A percentile compares a stretch with the other conserved stretches of the same genome.
These are phyloP conservation scores for Rhopalosiphum maidis DNA, from an alignment of 1,140 invertebrate species.

Conservation along the genomic window DNA sequence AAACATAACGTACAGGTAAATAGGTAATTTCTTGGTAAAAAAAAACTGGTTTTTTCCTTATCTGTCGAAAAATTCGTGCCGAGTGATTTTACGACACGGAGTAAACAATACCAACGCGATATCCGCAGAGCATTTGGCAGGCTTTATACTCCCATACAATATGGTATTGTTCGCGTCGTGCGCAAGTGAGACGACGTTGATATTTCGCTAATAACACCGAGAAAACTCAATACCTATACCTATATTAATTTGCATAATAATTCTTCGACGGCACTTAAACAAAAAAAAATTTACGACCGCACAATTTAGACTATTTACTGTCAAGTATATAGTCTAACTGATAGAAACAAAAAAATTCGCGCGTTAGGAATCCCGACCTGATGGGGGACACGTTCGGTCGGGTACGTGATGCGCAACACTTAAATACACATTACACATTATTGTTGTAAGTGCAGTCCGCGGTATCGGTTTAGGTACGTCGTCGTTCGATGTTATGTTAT, in stretches of 20 bases:
- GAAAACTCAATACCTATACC: background rate
- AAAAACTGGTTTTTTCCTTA: constrained; percentile 1
- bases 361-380: background rate
- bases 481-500: background rate
- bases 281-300: background rate
- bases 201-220: background rate
- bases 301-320: no score
- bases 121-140: background rate
- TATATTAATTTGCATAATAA: background rate
- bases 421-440: background rate
- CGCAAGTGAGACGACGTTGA: background rate
- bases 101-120: background rate
- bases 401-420: no score
- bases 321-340: no score
- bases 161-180: background rate
- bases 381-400: no score
- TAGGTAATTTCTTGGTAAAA: background rate
- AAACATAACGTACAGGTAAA: background rate
- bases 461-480: no score
- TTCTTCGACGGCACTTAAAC: background rate
- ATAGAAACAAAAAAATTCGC: background rate
- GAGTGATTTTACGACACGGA: background rate
- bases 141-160: background rate
- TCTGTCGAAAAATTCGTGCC: background rate
- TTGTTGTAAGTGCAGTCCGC: background rate